Evolutionary conservation across 1,140 invertebrate species (phyloP).

Genomic region (Lamellibrachia luymesi): DNA sequence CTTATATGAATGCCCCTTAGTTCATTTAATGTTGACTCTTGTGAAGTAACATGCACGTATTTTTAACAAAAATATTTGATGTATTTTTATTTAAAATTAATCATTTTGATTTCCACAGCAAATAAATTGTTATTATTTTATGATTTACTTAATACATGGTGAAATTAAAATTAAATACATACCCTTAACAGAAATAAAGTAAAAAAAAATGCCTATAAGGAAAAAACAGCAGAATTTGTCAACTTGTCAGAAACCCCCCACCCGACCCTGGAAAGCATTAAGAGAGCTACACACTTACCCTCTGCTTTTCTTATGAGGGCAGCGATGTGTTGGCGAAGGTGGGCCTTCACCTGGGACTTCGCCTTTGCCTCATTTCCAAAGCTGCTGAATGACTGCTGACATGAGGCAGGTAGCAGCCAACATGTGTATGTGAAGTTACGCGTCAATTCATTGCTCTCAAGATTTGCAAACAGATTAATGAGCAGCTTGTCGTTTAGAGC

Average conservation of each 20-base stretch:
- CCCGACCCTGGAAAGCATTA: not conserved
- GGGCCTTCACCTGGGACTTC: constrained; percentile 60
- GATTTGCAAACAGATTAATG: constrained; percentile 63
- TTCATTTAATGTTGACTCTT: not conserved
- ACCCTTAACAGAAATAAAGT: too few relatives aligned
- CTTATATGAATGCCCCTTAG: too few relatives aligned
- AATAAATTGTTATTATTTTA: too few relatives aligned
- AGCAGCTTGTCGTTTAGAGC: constrained; percentile 61
- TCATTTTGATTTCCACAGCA: not conserved
- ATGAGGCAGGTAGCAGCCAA: constrained; percentile 58
- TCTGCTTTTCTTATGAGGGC: not conserved
- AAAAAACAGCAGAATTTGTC: too few relatives aligned
- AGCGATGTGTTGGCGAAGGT: constrained; percentile 47
- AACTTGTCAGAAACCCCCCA: not conserved
- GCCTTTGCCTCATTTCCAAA: constrained; percentile 65
- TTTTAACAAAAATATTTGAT: not conserved
- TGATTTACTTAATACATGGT: too few relatives aligned
- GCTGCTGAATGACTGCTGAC: constrained; percentile 61
- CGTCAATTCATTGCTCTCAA: constrained; percentile 63
- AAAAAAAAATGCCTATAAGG: too few relatives aligned
- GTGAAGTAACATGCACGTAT: not conserved
- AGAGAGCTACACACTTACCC: not conserved
- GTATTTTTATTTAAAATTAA: not conserved
- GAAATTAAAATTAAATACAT: too few relatives aligned
- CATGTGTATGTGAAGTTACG: constrained; percentile 64